Conservation (phyloP, 2,888 invertebrate species). For the Molanna angustata region DNA sequence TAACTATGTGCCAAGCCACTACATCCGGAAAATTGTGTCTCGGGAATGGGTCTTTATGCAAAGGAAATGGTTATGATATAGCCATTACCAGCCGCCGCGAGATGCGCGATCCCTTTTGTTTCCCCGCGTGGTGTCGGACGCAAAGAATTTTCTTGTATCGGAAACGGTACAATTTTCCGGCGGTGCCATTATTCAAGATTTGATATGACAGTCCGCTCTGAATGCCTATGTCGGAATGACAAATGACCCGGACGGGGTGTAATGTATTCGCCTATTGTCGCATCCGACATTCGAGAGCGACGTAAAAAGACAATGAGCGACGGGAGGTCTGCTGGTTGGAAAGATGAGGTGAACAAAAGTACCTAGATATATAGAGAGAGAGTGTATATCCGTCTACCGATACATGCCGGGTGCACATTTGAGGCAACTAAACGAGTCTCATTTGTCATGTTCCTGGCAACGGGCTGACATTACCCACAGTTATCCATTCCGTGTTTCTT, state of each 20-base stretch:
- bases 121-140: slow-evolving; percentile 9
- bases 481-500: slow-evolving; percentile 28
- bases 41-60: slow-evolving; percentile 27
- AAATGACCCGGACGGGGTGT: slow-evolving; percentile 29
- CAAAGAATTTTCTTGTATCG: slow-evolving; percentile 21
- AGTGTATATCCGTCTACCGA: no score
- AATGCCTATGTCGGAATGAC: slow-evolving; percentile 29
- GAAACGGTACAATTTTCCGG: slow-evolving; percentile 21
- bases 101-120: slow-evolving; percentile 26
- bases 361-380: slow-evolving; percentile 3
- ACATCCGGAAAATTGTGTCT: background rate
- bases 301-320: slow-evolving; percentile 29
- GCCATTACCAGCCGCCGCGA: slow-evolving; percentile 27
- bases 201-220: slow-evolving; percentile 26
- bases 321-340: background rate
- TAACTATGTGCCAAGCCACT: slow-evolving; percentile 11
- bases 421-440: slow-evolving; percentile 28
- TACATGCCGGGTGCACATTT: slow-evolving; percentile 25
- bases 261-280: slow-evolving; percentile 31
- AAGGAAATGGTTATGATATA: slow-evolving; percentile 33
- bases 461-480: slow-evolving; percentile 27
- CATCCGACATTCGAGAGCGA: slow-evolving; percentile 25
- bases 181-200: slow-evolving; percentile 30
- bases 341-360: background rate
- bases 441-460: slow-evolving; percentile 33